Conservation (phyloP, 2,888 invertebrate genomes). For the Standfussiana lucernea region DNA sequence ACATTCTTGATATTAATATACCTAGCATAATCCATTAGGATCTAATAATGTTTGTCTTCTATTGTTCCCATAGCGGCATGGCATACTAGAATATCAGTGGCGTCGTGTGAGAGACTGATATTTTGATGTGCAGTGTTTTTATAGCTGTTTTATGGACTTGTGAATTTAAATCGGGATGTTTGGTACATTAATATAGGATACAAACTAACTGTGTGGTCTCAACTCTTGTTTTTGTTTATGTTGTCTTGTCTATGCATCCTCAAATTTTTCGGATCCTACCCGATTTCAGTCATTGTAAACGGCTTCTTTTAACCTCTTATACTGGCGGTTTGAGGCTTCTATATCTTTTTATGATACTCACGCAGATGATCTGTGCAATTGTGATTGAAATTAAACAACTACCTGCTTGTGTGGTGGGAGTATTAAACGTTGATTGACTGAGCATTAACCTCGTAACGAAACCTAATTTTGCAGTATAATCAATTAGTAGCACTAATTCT, state of each 20-base stretch:
- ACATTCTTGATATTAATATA: conserved; percentile 49
- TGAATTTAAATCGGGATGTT: conserved; percentile 32
- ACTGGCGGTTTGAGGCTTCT: background rate
- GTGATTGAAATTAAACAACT: background rate
- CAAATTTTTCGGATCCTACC: background rate
- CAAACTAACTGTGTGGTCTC: conserved; percentile 1
- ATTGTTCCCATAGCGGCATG: conserved; percentile 44
- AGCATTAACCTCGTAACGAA: background rate
- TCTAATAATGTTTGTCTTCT: conserved; percentile 40
- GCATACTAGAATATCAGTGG: conserved; percentile 13
- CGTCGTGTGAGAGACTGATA: conserved; percentile 32
- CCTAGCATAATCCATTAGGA: conserved; percentile 47
- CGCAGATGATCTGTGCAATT: background rate
- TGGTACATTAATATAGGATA: background rate
- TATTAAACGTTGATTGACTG: background rate
- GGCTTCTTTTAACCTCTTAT: background rate
- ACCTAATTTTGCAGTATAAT: background rate
- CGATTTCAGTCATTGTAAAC: background rate
- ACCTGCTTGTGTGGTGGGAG: background rate
- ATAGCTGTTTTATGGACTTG: conserved; percentile 2
- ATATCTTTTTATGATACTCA: background rate
- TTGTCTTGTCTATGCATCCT: background rate
- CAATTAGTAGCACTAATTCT: background rate
- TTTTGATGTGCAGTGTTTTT: conserved; percentile 20
- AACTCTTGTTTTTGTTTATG: background rate